phyloP scores from a whole-genome alignment of 2,888 invertebrate genomes.

The Lasioglossum leucozonium region DNA sequence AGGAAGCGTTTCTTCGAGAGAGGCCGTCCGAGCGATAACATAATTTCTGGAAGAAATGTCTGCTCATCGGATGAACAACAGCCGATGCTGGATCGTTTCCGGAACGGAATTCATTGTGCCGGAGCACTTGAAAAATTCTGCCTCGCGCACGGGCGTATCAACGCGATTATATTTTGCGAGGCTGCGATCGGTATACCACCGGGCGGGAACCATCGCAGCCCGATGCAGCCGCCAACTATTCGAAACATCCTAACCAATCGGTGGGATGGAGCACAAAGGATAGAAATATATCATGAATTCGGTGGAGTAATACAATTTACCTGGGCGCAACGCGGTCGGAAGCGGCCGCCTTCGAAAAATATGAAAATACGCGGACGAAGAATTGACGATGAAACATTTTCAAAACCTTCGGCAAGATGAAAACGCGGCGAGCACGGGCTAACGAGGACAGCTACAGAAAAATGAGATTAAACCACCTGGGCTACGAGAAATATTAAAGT shows the following conservation, averaged over 20 bases:
- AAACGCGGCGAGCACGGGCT: neutral
- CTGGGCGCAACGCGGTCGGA: slow-evolving; percentile 50
- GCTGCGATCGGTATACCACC: slow-evolving; percentile 32
- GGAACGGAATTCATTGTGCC: slow-evolving; percentile 15
- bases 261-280: slow-evolving; percentile 30
- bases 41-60: slow-evolving; percentile 6
- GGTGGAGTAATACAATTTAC: slow-evolving; percentile 45
- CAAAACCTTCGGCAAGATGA: neutral
- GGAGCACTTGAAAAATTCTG: neutral
- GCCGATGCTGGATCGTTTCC: neutral
- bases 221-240: slow-evolving; percentile 50
- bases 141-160: slow-evolving; percentile 7
- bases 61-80: neutral
- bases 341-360: slow-evolving; percentile 29
- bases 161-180: slow-evolving; percentile 28
- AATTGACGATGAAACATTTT: neutral
- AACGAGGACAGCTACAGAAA: neutral
- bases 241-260: slow-evolving; percentile 44
- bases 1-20: neutral
- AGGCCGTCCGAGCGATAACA: neutral
- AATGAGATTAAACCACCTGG: neutral
- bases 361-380: slow-evolving; percentile 18
- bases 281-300: slow-evolving; percentile 33
- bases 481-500: neutral
- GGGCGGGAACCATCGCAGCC: slow-evolving; percentile 7